phyloP scores from a whole-genome alignment of 2,888 invertebrate species.

The Drosophila formosana region DNA sequence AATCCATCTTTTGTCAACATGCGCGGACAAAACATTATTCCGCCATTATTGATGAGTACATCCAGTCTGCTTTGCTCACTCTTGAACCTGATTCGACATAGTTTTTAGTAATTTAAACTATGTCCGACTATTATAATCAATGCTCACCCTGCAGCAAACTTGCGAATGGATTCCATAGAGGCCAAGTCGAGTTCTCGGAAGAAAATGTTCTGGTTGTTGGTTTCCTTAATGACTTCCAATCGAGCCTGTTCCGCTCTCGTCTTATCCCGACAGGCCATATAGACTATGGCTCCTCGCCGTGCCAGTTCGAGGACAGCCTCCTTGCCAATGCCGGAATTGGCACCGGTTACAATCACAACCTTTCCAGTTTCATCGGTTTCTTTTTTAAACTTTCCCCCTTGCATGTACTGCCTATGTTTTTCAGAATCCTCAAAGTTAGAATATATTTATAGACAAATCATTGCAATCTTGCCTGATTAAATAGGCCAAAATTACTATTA shows the following conservation, averaged over 20 bases:
- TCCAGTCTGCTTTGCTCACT: conserved; percentile 87
- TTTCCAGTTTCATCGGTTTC: conserved; percentile 87
- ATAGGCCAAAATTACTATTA: too few species aligned
- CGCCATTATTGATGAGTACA: conserved; percentile 90
- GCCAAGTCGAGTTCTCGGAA: conserved; percentile 86
- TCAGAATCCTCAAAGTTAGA: too few species aligned
- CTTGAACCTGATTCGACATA: conserved; percentile 40
- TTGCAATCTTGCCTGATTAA: background rate
- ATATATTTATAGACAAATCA: too few species aligned
- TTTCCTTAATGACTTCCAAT: conserved; percentile 90
- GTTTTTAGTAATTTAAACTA: conserved; percentile 52
- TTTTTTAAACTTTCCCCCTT: conserved; percentile 88
- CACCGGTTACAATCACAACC: conserved; percentile 92
- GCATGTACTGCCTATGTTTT: conserved; percentile 76
- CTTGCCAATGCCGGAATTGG: conserved; percentile 93
- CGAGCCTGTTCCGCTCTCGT: conserved; percentile 89
- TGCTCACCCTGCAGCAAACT: conserved; percentile 86
- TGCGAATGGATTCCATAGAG: conserved; percentile 86
- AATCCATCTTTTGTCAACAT: conserved; percentile 88
- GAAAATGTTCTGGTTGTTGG: conserved; percentile 91
- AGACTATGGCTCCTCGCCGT: conserved; percentile 90
- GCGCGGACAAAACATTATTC: conserved; percentile 89
- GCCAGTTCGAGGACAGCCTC: conserved; percentile 91
- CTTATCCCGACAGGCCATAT: conserved; percentile 94
- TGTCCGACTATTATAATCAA: background rate